A percentile compares a stretch with the other conserved stretches of the same genome.
Evolutionary conservation across 2,113 vertebrate genomes (phyloP).

Genomic region (Albula glossodonta): DNA sequence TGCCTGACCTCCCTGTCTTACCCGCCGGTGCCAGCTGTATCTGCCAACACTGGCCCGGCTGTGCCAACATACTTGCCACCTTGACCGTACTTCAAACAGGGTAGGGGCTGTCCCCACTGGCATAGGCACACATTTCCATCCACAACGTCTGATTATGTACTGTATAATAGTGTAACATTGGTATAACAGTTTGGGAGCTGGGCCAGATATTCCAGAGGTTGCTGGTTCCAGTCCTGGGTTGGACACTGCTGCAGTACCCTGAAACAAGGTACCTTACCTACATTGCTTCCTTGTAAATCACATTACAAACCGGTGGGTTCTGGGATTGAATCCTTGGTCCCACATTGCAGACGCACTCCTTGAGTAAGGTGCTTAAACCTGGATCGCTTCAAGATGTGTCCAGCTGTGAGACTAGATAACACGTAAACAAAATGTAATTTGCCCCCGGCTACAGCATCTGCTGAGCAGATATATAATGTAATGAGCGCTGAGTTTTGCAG

Average conservation of each 20-base stretch:
- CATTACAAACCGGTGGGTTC: constrained; percentile 35
- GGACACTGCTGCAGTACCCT: too few species aligned
- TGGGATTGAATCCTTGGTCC: constrained; percentile 38
- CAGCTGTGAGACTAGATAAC: too few species aligned
- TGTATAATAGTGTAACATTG: too few species aligned
- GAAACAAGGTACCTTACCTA: too few species aligned
- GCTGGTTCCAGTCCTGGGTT: too few species aligned
- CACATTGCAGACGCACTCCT: constrained; percentile 42
- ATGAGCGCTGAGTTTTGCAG: not conserved
- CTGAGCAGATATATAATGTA: not conserved
- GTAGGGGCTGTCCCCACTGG: not conserved
- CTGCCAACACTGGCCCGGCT: not conserved
- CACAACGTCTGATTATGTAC: too few species aligned
- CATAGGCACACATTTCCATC: too few species aligned
- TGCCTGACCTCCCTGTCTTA: not conserved
- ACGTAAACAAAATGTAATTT: not conserved
- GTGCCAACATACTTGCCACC: not conserved
- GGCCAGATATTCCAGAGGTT: too few species aligned
- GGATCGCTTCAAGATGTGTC: not conserved
- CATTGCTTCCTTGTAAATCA: not conserved
- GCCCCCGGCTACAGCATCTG: not conserved
- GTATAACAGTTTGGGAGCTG: too few species aligned
- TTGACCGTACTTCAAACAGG: not conserved
- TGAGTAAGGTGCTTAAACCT: not conserved
- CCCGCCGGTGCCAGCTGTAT: not conserved